Evolutionary conservation across 2,113 vertebrate genomes (phyloP), one percentile per base, ranked within the genome.

Genomic region (Embiotoca jacksoni): DNA sequence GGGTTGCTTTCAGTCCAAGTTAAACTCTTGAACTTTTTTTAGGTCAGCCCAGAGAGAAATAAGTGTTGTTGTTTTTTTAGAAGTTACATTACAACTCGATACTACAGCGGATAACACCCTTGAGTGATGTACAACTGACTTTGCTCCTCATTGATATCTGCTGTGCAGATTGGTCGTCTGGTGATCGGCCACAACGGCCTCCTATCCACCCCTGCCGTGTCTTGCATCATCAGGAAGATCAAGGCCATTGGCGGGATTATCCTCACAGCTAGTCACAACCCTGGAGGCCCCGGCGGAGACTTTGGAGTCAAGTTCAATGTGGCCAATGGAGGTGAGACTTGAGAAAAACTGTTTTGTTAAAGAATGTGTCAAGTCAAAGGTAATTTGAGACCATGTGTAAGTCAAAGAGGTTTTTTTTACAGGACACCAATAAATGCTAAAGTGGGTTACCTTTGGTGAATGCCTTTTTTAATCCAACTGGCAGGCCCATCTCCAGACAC

Each of bases 271-370:
- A 99, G 98, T 87, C 98, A 98, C 92, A 97, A 96, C 90, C 97
- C 97, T 6, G 98, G 98, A 73, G 98, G 98, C 33, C 97, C 97
- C 2, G 96, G 94, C 68, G 97, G 97, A 89, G 97, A 99, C 87
- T 99, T 99, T 92, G 98, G 98, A 82, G 93, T 99, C 74, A 99
- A 99, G 91, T 99, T 99, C 88, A 99, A 98, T 75, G 95, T 99
- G 87, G 92, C 98, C 52, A 99, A 97, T 90, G 98, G 98, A 96
- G 98, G 98, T 98, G 92, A 87, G 94, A 80, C 5, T 49, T 54
- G 55, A 54, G 2, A 66, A 50, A 41, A 39, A 5, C 5, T 8
- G 36, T 32, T 0, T 41, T 56, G 7, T 36, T 53, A 13, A 23
- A 63, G 7, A 63, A 7, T 44, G 41, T 44, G 10, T 11, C 10